These are phyloP conservation scores for Smittia sp. DNA, from an alignment of 2,888 invertebrate species.

Conservation along the genomic window DNA sequence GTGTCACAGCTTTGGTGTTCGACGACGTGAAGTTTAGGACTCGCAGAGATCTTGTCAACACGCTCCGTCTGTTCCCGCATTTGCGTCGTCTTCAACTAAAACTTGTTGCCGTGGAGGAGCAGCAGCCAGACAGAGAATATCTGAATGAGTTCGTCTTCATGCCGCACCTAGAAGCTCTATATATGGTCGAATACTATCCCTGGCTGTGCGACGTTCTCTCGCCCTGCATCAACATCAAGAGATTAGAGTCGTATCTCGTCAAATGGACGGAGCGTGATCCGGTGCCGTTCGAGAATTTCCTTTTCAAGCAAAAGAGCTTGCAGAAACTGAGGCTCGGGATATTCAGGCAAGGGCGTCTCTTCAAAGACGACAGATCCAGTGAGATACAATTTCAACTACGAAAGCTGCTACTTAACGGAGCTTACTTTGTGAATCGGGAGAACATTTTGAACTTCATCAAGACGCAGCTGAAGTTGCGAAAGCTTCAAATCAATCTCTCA, in stretches of 20 bases:
- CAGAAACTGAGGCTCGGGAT: not conserved
- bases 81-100: not conserved
- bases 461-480: not conserved
- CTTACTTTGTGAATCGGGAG: not conserved
- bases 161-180: not conserved
- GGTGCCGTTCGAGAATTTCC: not conserved
- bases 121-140: not conserved
- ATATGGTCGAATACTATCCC: not conserved
- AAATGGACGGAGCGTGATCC: not conserved
- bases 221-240: not conserved
- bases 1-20: not conserved
- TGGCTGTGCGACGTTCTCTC: not conserved
- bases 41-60: not conserved
- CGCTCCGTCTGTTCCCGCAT: not conserved
- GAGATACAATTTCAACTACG: not conserved
- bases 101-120: not conserved
- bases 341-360: not conserved
- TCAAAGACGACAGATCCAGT: not conserved
- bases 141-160: not conserved
- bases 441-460: not conserved
- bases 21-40: not conserved
- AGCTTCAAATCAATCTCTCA: not conserved
- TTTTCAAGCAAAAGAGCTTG: not conserved
- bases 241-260: not conserved
- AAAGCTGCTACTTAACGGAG: not conserved